These are phyloP conservation scores for Cordilura impudica DNA, from an alignment of 2,888 invertebrate species.

Conservation along the genomic window DNA sequence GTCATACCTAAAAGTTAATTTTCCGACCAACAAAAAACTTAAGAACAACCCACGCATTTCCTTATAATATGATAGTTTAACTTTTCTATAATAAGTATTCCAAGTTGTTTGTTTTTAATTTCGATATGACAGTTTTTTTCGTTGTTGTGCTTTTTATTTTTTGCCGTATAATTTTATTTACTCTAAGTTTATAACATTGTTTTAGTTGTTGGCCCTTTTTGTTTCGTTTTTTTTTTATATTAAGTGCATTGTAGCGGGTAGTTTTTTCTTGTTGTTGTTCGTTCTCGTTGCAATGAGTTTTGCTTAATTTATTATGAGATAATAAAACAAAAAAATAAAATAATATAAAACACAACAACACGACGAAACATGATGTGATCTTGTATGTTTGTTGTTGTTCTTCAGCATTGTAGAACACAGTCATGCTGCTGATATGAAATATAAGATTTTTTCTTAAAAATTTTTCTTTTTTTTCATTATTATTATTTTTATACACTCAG, in stretches of 20 bases:
- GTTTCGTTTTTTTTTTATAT: neutral
- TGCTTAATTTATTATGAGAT: conserved; percentile 60
- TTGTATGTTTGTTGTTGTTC: conserved; percentile 34
- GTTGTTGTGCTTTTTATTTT: neutral
- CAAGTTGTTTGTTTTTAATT: conserved; percentile 6
- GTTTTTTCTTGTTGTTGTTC: conserved; percentile 7
- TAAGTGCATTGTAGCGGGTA: conserved; percentile 1
- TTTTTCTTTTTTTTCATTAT: neutral
- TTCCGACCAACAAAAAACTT: conserved; percentile 23
- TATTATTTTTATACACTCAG: conserved; percentile 42
- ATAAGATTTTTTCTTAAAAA: conserved; percentile 15
- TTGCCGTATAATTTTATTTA: neutral
- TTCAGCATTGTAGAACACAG: conserved; percentile 9
- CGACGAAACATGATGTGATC: conserved; percentile 44
- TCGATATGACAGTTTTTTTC: conserved; percentile 5
- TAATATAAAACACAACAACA: conserved; percentile 9
- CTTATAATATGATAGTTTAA: conserved; percentile 54
- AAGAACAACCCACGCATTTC: conserved; percentile 58
- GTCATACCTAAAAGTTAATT: conserved; percentile 49
- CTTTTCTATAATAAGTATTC: conserved; percentile 1
- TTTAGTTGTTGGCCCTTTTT: conserved; percentile 27
- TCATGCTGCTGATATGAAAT: conserved; percentile 31
- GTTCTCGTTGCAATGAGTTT: conserved; percentile 47
- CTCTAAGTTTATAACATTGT: conserved; percentile 23
- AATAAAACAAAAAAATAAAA: conserved; percentile 28